Percentiles rank a stretch among this genome's conserved stretches.
These are phyloP conservation scores for Troides aeacus DNA, from an alignment of 2,888 invertebrate species.

Conservation along the genomic window DNA sequence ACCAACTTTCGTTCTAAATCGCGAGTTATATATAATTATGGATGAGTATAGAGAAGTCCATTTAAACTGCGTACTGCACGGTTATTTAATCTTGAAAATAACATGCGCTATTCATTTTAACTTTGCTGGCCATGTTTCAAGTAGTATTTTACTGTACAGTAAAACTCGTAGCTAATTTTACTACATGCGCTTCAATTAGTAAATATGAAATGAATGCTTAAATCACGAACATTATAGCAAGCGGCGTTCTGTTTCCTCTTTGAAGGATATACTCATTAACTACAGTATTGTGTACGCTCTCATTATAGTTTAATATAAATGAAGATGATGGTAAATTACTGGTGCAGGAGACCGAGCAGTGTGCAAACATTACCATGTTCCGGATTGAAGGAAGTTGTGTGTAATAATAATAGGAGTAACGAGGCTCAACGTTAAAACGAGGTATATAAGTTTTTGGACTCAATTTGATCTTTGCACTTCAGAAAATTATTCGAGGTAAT, in stretches of 20 bases:
- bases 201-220: slow-evolving; percentile 15
- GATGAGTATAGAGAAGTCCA: slow-evolving; percentile 13
- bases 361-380: too few species aligned
- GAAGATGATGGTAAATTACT: too few species aligned
- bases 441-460: too few species aligned
- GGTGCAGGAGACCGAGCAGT: too few species aligned
- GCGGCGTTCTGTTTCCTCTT: slow-evolving; percentile 7
- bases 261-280: neutral
- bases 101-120: slow-evolving; percentile 19
- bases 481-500: too few species aligned
- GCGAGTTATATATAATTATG: neutral
- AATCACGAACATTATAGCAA: slow-evolving; percentile 6
- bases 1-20: neutral
- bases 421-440: too few species aligned
- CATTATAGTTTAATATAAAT: neutral
- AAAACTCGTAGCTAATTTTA: slow-evolving; percentile 29
- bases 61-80: slow-evolving; percentile 16
- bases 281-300: neutral
- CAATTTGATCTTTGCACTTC: too few species aligned
- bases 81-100: slow-evolving; percentile 19
- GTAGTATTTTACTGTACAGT: slow-evolving; percentile 24
- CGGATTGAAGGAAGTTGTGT: too few species aligned
- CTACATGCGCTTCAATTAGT: slow-evolving; percentile 22
- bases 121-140: slow-evolving; percentile 29
- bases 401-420: too few species aligned